Evolutionary conservation across 2,797 vertebrate species (phyloP), one percentile per base, ranked within the genome.

Genomic region (Cynopterus sphinx): DNA sequence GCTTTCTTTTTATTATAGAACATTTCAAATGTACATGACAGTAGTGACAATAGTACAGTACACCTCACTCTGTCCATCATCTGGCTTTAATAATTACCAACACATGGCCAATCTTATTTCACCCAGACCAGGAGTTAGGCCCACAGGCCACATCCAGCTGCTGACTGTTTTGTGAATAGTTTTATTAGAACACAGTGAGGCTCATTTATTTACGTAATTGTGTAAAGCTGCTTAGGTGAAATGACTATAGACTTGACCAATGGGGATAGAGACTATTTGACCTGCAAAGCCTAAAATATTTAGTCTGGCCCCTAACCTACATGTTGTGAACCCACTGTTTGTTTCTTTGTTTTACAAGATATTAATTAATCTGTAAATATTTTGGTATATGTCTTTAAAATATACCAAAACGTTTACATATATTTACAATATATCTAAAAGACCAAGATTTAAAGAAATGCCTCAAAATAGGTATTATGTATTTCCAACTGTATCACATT

Each of bases 361-460:
- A 78, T 68, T 6, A 2, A 39, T 24, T 86, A 6, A 57, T 49
- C 49, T 91, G 11, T 59, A 87, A 68, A 68, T 55, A 90, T 59
- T 63, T 81, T n/a, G 57, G 36, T 24, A 75, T 2, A 4, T 36
- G 55, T 22, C 21, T 67, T 21, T 89, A 67, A 87, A 67, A 46
- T 85, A 89, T 87, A 75, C 33, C 33, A 33, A 33, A 33, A 33
- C 33, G 33, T 33, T 33, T 22, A 9, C 21, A 84, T 33, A 85
- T 28, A 65, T 39, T 75, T 77, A 59, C 16, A 36, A 4, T 21
- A 24, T 43, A 57, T 33, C 12, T 70, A 87, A 83, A 93, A 86
- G 53, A 78, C 63, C 82, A 86, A 71, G 21, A 59, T 9, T 77
- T 70, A 82, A 68, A 84, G 79, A 96, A 93, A 67, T 36, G 33